Evolutionary conservation across 2,113 vertebrate genomes (phyloP).

Genomic region (Terrapene triunguis): DNA sequence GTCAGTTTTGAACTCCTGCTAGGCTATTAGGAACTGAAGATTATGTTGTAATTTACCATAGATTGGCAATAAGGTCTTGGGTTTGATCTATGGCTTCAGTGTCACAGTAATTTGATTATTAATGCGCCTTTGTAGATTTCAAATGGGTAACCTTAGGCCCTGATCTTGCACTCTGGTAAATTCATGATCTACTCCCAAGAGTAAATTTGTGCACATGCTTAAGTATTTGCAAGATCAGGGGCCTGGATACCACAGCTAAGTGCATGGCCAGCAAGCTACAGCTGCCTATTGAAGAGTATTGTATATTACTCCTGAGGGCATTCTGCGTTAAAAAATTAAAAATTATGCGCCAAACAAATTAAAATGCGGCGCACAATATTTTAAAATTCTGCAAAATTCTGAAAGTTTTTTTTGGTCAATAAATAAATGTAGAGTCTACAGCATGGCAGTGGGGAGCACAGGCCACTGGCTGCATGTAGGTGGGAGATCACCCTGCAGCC

Average conservation of each 20-base stretch:
- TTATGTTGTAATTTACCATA: not conserved
- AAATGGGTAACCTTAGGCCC: not conserved
- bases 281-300: not conserved
- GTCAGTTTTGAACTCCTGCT: fast-evolving
- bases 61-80: not conserved
- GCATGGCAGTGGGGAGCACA: too few relatives aligned
- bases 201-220: not conserved
- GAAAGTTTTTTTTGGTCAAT: too few relatives aligned
- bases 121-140: not conserved
- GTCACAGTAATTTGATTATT: not conserved
- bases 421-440: too few relatives aligned
- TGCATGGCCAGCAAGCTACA: not conserved
- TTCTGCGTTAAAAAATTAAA: too few relatives aligned
- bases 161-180: not conserved
- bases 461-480: too few relatives aligned
- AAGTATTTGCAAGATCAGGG: not conserved
- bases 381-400: too few relatives aligned
- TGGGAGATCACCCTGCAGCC: too few relatives aligned
- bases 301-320: too few relatives aligned
- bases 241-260: not conserved
- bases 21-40: not conserved
- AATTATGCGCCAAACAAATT: too few relatives aligned
- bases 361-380: too few relatives aligned
- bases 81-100: not conserved
- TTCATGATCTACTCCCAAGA: not conserved